Evolutionary conservation across 1,140 invertebrate species (phyloP).

Genomic region (Sipha flava): DNA sequence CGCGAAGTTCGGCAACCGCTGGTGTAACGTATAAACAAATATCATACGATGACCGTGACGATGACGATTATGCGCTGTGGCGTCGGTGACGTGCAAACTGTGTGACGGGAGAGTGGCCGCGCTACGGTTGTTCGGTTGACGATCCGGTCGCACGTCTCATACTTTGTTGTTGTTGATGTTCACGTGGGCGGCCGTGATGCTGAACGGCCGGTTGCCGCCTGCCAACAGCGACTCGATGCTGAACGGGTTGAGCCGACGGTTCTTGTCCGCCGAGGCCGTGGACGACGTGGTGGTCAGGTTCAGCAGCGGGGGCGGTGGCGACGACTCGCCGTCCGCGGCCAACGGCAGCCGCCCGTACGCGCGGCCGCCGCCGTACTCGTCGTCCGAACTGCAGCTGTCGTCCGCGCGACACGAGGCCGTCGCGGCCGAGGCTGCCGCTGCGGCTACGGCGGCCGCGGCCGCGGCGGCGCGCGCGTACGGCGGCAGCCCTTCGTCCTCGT

Average conservation of each 20-base stretch:
- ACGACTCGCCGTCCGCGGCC: conserved; percentile 34
- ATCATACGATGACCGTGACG: too few species aligned
- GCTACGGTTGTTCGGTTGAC: too few species aligned
- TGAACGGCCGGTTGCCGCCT: conserved; percentile 44
- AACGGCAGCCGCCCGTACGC: not conserved
- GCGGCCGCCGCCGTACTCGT: conserved; percentile 47
- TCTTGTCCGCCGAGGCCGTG: conserved; percentile 49
- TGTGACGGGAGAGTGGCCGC: too few species aligned
- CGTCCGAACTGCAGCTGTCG: conserved; percentile 42
- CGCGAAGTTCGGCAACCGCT: too few species aligned
- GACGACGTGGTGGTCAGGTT: conserved; percentile 42
- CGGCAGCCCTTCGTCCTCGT: conserved; percentile 32
- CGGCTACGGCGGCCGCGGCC: conserved; percentile 49
- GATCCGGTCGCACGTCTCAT: too few species aligned
- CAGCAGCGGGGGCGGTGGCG: conserved; percentile 44
- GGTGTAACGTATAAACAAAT: too few species aligned
- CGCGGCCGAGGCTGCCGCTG: conserved; percentile 48
- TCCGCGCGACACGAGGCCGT: conserved; percentile 54
- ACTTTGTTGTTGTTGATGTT: conserved; percentile 17
- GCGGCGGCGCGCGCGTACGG: conserved; percentile 41
- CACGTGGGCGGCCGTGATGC: conserved; percentile 11
- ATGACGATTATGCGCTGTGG: too few species aligned
- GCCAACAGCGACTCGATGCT: conserved; percentile 73
- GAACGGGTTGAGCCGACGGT: conserved; percentile 63
- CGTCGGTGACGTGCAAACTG: too few species aligned